A percentile compares a stretch with the other conserved stretches of the same genome.
Evolutionary conservation across 2,797 vertebrate species (phyloP).

Genomic region (Siniperca undulata): DNA sequence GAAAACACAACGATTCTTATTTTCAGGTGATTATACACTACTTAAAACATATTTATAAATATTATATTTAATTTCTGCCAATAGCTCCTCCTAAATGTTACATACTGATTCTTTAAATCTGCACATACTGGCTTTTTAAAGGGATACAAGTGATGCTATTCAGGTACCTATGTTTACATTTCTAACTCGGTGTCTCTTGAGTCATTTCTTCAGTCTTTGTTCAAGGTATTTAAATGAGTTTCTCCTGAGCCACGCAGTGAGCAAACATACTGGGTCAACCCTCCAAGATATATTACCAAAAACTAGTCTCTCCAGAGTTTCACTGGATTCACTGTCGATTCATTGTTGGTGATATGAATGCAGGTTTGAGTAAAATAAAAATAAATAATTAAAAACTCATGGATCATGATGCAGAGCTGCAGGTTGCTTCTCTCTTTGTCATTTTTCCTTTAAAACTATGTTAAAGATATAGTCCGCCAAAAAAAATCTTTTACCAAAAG

Average conservation of each 20-base stretch:
- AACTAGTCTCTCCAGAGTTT: background rate
- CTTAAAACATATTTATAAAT: too few relatives aligned
- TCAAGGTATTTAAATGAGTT: background rate
- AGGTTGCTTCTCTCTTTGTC: background rate
- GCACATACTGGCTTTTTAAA: too few relatives aligned
- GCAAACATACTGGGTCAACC: conserved; percentile 4
- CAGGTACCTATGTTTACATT: background rate
- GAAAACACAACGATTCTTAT: too few relatives aligned
- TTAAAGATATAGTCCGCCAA: too few relatives aligned
- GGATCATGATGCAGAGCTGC: background rate
- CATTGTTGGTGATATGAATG: conserved; percentile 13
- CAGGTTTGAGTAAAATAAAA: conserved; percentile 33
- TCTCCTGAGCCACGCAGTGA: background rate
- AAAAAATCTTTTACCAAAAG: too few relatives aligned
- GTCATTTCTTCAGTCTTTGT: background rate
- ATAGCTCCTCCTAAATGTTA: too few relatives aligned
- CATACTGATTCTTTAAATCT: too few relatives aligned
- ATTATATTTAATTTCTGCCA: too few relatives aligned
- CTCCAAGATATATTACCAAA: background rate
- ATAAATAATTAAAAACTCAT: background rate
- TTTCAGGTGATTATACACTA: too few relatives aligned
- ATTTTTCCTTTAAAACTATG: background rate
- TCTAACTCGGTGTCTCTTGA: background rate
- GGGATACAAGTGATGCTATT: too few relatives aligned
- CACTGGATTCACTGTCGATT: background rate